Base-by-base conservation (phyloP, 2,888 invertebrate genomes). In the Sphaerophoria rueppellii region DNA sequence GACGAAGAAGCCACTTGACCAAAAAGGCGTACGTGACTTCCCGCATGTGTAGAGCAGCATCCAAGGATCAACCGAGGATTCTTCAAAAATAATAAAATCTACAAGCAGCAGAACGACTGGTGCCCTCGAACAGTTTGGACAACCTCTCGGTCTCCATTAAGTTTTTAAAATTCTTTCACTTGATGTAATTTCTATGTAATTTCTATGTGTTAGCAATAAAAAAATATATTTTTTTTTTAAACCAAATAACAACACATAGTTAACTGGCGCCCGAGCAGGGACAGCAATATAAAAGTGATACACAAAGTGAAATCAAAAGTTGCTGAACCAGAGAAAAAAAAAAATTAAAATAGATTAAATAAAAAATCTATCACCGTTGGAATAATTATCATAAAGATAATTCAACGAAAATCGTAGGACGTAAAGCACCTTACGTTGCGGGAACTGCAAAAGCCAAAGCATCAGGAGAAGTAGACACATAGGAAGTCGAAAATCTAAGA, bases 271-370 rank as follows among this genome's bases (percentile, higher is more conserved):
- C 48, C 14, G 48, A 48, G 14, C 14, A 48, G 48, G 48, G 14
- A 48, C 48, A 48, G 48, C 48, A 48, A 7, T 14, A 48, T 6
- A 6, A 48, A 48, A 52, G 12, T 12, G 46, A 46, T 46, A 46
- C 46, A 46, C 46, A 46, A 46, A 46, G 24, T 52, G 52, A 24
- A 52, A 52, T 52, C 52, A 52, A 52, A 52, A 52, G 52, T 52
- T 52, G 52, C 52, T 24, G 52, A 52, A 52, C 52, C 52, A n/a
- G n/a, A 52, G 52, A 52, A 52, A 4, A 52, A 52, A 52, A 52
- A 52, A 46, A 46, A 6, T 46, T 4, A 12, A 46, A 5, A 46
- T 46, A 46, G 46, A 46, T 46, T 52, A 52, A 52, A 24, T 24
- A 52, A 52, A 37, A 52, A 52, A 48, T 48, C 48, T 48, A 48